Evolutionary conservation across 2,888 invertebrate genomes (phyloP).

Genomic region (Clivina fossor): DNA sequence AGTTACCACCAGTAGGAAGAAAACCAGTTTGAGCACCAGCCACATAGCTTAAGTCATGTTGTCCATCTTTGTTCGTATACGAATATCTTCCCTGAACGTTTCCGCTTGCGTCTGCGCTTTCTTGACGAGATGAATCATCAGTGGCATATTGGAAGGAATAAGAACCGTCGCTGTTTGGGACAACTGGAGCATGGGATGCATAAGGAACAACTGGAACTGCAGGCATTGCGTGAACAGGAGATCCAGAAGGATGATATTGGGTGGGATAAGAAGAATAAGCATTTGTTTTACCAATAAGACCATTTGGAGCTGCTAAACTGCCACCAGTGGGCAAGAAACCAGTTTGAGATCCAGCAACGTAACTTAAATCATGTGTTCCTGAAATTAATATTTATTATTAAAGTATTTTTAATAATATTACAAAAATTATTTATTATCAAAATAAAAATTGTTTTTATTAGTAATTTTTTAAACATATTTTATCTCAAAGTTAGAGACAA

Average conservation of each 20-base stretch:
- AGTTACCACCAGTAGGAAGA: conserved; percentile 49
- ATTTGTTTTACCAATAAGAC: conserved; percentile 20
- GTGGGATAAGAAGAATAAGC: conserved; percentile 11
- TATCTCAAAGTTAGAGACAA: too few relatives aligned
- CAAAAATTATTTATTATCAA: too few relatives aligned
- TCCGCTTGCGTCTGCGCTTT: conserved; percentile 42
- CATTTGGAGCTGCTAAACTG: conserved; percentile 35
- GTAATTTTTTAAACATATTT: too few relatives aligned
- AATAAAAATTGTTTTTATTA: too few relatives aligned
- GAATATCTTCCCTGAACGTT: conserved; percentile 45
- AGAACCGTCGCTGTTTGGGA: conserved; percentile 42
- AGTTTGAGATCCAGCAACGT: conserved; percentile 37
- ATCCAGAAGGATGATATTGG: neutral
- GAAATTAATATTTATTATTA: too few relatives aligned
- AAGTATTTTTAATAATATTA: too few relatives aligned
- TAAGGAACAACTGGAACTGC: conserved; percentile 1
- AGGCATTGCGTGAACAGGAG: neutral
- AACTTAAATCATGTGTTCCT: conserved; percentile 32
- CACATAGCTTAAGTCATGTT: conserved; percentile 42
- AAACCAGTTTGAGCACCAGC: conserved; percentile 43
- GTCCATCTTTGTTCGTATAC: conserved; percentile 40
- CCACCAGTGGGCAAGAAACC: conserved; percentile 39
- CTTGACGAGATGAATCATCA: conserved; percentile 41
- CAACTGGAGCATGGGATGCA: conserved; percentile 9
- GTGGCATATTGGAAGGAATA: conserved; percentile 43